A percentile compares a stretch with the other conserved stretches of the same genome.
Conservation (phyloP, 2,797 vertebrate genomes). For the Pipistrellus pipistrellus region DNA sequence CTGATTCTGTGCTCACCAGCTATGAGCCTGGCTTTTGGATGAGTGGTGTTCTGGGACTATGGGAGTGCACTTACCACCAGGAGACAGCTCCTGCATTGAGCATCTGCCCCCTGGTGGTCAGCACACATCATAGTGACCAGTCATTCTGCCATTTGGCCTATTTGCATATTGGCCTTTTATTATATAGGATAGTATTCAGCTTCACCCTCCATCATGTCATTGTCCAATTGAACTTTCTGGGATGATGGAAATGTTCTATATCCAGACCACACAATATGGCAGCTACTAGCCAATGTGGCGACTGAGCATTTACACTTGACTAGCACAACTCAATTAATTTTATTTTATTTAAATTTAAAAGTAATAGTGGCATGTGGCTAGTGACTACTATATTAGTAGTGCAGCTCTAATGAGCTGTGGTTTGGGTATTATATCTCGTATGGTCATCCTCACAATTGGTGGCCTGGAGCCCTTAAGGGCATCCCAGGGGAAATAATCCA, state of each 20-base stretch:
- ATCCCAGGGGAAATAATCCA: neutral
- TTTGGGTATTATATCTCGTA: neutral
- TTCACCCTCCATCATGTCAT: too few relatives aligned
- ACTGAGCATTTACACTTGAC: neutral
- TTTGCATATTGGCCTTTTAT: too few relatives aligned
- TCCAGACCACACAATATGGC: neutral
- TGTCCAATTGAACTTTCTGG: neutral
- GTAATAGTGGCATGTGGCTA: neutral
- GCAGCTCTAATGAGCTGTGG: neutral
- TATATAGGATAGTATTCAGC: too few relatives aligned
- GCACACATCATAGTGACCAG: too few relatives aligned
- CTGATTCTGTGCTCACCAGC: too few relatives aligned
- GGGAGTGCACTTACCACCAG: too few relatives aligned
- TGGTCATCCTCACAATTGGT: neutral
- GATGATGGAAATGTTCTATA: neutral
- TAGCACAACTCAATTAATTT: neutral
- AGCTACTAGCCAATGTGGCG: neutral
- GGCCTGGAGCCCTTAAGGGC: neutral
- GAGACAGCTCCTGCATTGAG: too few relatives aligned
- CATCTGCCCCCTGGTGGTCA: too few relatives aligned
- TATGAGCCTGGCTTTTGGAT: too few relatives aligned
- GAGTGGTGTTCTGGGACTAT: too few relatives aligned
- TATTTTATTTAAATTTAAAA: conserved; percentile 51
- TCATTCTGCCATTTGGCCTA: too few relatives aligned
- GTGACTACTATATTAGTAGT: neutral